phyloP scores from a whole-genome alignment of 1,140 invertebrate species.

The Pachypsylla venusta region DNA sequence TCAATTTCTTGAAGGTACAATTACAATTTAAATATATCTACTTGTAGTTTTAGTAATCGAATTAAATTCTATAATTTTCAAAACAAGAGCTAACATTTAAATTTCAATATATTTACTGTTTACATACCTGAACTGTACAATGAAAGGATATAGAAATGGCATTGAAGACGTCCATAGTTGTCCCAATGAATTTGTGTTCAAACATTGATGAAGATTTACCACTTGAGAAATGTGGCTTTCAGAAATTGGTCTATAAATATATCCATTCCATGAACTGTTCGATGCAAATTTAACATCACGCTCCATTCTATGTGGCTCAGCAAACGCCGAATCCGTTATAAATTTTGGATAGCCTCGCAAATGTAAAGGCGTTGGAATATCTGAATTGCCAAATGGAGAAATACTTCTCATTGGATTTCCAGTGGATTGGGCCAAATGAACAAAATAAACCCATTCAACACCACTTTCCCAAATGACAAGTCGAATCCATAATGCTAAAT shows the following conservation, averaged over 20 bases:
- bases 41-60: too few species aligned
- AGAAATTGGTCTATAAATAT: slow-evolving; percentile 28
- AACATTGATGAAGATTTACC: slow-evolving; percentile 38
- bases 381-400: slow-evolving; percentile 11
- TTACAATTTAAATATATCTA: too few species aligned
- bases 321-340: slow-evolving; percentile 26
- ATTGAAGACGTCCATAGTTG: slow-evolving; percentile 42
- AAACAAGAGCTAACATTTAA: too few species aligned
- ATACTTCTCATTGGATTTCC: slow-evolving; percentile 18
- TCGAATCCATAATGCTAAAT: slow-evolving; percentile 42
- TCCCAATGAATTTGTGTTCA: slow-evolving; percentile 42
- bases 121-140: slow-evolving; percentile 46
- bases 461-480: slow-evolving; percentile 43
- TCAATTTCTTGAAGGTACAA: too few species aligned
- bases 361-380: slow-evolving; percentile 31
- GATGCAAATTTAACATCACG: slow-evolving; percentile 17
- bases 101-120: too few species aligned
- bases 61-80: too few species aligned
- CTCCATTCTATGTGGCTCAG: slow-evolving; percentile 20
- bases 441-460: slow-evolving; percentile 38
- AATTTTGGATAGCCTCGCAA: slow-evolving; percentile 33
- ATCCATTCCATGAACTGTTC: slow-evolving; percentile 5
- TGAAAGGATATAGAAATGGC: slow-evolving; percentile 45
- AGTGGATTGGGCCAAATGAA: slow-evolving; percentile 32
- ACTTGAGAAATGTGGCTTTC: slow-evolving; percentile 37